Base-by-base conservation (phyloP, 2,888 invertebrate genomes). In the Hypolimnas misippus region DNA sequence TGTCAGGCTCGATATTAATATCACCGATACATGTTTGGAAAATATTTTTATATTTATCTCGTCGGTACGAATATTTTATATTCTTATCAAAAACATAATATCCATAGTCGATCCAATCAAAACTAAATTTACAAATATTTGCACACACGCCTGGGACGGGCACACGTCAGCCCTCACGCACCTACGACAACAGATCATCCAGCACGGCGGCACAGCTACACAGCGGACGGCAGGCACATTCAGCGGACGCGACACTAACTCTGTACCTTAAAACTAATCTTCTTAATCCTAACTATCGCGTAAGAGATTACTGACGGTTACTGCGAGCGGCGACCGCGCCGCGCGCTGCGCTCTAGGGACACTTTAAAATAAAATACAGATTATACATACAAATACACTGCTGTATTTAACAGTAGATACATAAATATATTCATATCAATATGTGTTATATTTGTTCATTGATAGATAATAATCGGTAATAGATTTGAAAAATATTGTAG, bases 251-350 rank as follows among this genome's bases (percentile, higher is more conserved):
- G 29, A 31, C 53, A 46, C 65, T 2, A 14, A 7, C 16, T n/a
- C 46, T 4, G 65, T 67, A 66, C 68, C 64, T 67, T 67, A 59
- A 19, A 25, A 52, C 66, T 62, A 66, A 65, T 64, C 68, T 63
- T 63, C 62, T 60, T 57, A 59, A 57, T 55, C 52, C 69, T 67
- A 66, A 62, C 31, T 49, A 61, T 2, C 10, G 66, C 51, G 29
- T 21, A 21, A 33, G 7, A n/a, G n/a, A n/a, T n/a, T 51, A 19
- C 14, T n/a, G 52, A 8, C 6, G n/a, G 14, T 57, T 42, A 46
- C 12, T 40, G 50, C 38, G 49, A 33, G 10, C 57, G 6, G 44
- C 60, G 52, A 25, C 31, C 33, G 40, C 55, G 29, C 50, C 17
- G 57, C 57, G 31, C 57, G 33, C 50, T 25, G 35, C 52, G 19